Evolutionary conservation across 2,113 vertebrate genomes (phyloP).

Genomic region (Dissostichus mawsoni): DNA sequence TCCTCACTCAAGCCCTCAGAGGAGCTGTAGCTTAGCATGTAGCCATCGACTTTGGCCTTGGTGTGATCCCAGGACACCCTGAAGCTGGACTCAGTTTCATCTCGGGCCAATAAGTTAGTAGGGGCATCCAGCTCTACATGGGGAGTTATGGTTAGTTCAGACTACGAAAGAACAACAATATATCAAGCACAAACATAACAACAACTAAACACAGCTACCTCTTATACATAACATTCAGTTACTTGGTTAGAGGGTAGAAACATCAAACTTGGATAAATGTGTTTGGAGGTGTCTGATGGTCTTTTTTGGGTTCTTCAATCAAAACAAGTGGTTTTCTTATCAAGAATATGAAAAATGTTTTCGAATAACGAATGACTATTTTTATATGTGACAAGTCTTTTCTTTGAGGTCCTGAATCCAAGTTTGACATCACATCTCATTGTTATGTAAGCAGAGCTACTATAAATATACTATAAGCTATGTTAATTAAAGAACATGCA

Average conservation of each 20-base stretch:
- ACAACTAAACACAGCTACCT: slow-evolving; percentile 11
- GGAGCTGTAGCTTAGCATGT: slow-evolving; percentile 84
- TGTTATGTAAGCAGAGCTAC: neutral
- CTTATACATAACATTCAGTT: neutral
- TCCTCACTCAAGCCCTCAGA: slow-evolving; percentile 78
- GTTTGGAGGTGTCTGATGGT: neutral
- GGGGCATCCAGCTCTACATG: slow-evolving; percentile 64
- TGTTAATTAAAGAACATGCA: slow-evolving; percentile 55
- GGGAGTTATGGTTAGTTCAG: slow-evolving; percentile 57
- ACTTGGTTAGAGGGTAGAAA: slow-evolving; percentile 40
- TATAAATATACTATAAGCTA: slow-evolving; percentile 12
- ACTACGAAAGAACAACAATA: slow-evolving; percentile 27
- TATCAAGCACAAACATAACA: slow-evolving; percentile 28
- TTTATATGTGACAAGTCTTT: neutral
- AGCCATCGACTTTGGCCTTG: slow-evolving; percentile 81
- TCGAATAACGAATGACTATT: neutral
- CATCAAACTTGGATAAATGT: slow-evolving; percentile 45
- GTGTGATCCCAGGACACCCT: slow-evolving; percentile 80
- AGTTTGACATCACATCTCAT: slow-evolving; percentile 39
- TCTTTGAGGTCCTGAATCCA: slow-evolving; percentile 8
- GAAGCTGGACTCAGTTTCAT: slow-evolving; percentile 81
- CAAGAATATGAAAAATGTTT: neutral
- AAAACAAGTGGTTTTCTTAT: neutral
- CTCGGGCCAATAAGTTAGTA: slow-evolving; percentile 33
- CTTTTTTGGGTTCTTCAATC: neutral